Conservation (phyloP, 2,888 invertebrate genomes). For the Kuschelorhynchus macadamiae region DNA sequence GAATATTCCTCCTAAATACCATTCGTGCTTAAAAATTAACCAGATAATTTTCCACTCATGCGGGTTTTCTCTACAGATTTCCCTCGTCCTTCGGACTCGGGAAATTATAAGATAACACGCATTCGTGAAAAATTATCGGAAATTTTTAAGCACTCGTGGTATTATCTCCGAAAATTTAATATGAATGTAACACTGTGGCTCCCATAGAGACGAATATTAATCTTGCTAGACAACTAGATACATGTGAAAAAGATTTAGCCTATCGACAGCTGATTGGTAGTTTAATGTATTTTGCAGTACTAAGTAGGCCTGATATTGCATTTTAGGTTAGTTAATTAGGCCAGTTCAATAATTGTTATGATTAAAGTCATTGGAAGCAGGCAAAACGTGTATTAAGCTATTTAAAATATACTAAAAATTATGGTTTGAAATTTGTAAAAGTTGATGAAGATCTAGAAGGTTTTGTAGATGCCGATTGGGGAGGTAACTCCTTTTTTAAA, state of each 20-base stretch:
- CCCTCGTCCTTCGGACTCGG: too few species aligned
- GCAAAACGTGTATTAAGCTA: constrained; percentile 12
- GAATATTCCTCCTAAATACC: too few species aligned
- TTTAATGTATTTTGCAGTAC: constrained; percentile 39
- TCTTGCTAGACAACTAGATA: not conserved
- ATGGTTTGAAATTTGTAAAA: constrained; percentile 21
- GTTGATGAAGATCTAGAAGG: constrained; percentile 21
- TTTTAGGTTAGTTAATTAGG: constrained; percentile 46
- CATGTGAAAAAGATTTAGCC: not conserved
- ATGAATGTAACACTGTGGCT: constrained; percentile 7
- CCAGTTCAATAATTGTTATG: constrained; percentile 27
- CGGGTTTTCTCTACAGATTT: too few species aligned
- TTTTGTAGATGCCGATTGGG: constrained; percentile 40
- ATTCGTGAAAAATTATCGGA: too few species aligned
- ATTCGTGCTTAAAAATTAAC: too few species aligned
- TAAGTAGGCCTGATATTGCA: constrained; percentile 41
- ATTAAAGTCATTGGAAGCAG: constrained; percentile 1
- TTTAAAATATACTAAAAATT: constrained; percentile 20
- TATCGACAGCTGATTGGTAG: constrained; percentile 35
- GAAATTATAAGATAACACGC: too few species aligned
- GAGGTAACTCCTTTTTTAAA: not conserved
- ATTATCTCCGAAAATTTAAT: too few species aligned
- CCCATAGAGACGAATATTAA: constrained; percentile 13
- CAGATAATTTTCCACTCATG: too few species aligned
- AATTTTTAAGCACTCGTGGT: too few species aligned